Conservation (phyloP, 2,113 vertebrate genomes). For the Daubentonia madagascariensis region DNA sequence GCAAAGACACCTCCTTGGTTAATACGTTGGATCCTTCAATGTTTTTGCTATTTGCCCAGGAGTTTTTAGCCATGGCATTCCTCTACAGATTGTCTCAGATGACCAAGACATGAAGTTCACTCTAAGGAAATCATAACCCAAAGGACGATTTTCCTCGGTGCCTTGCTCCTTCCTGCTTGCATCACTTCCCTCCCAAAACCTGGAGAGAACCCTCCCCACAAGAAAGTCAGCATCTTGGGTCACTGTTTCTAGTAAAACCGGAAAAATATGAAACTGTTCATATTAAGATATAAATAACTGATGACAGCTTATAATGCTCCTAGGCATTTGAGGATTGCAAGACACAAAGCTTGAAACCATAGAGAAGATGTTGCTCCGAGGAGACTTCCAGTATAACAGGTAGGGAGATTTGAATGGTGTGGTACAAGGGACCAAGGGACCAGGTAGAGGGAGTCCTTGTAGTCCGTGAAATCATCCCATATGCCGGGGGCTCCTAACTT, state of each 20-base stretch:
- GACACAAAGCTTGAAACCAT: neutral
- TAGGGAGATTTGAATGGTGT: neutral
- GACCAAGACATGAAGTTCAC: neutral
- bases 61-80: neutral
- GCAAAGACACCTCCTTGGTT: neutral
- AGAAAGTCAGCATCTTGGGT: neutral
- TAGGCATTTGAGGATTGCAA: neutral
- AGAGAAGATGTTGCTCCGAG: neutral
- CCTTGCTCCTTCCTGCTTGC: neutral
- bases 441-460: fast-evolving
- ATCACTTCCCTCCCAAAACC: neutral
- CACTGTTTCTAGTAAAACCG: neutral
- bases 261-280: neutral
- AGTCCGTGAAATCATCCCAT: neutral
- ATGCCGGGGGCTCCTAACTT: neutral
- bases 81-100: neutral
- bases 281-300: neutral
- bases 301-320: neutral
- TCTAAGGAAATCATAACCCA: neutral
- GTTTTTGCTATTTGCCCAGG: neutral
- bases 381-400: neutral
- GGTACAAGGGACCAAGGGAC: neutral
- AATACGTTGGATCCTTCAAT: neutral
- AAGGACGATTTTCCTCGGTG: neutral
- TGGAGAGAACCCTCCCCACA: neutral